Evolutionary conservation across 2,888 invertebrate species (phyloP), one percentile per base, ranked within the genome.

Genomic region (Cetonia aurata): DNA sequence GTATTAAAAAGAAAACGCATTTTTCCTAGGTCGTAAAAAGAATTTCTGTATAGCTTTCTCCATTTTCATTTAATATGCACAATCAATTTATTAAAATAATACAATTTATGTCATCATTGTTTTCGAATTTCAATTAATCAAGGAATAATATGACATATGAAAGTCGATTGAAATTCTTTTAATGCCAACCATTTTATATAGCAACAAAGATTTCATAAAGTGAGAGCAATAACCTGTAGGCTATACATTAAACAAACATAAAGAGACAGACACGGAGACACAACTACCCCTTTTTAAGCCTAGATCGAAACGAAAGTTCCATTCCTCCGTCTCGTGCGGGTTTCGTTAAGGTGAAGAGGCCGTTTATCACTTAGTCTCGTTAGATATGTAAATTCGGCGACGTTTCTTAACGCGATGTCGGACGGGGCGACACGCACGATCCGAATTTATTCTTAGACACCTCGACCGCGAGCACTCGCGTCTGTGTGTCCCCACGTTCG

Each of bases 371-470:
- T 33, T 62, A 48, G 62, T 62, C 62, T 62, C 62, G 62, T 62
- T 62, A 62, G 62, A 62, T 62, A 62, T 62, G 62, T 62, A 62
- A 62, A 62, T 62, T 62, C 62, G 62, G 62, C 33, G 62, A 67
- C 67, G 56, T 69, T 62, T 60, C 69, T 69, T 50, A 59, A 69
- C 60, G 69, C 69, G 60, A 59, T 48, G 50, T 60, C 60, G 60
- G 59, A 59, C 37, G 41, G 69, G 42, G 52, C 69, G 59, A 52
- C 59, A 52, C 60, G 59, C 69, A 69, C 60, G 69, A 60, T 60
- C 60, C 59, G 57, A 69, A 69, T 69, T 69, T 69, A 69, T 69
- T 69, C 69, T 69, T 69, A 50, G 69, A 57, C 69, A 62, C 62
- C 62, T 62, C 37, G 37, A 37, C 37, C 37, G 37, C 37, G 12